phyloP scores from a whole-genome alignment of 2,113 vertebrate genomes.

The Beaufortia kweichowensis region DNA sequence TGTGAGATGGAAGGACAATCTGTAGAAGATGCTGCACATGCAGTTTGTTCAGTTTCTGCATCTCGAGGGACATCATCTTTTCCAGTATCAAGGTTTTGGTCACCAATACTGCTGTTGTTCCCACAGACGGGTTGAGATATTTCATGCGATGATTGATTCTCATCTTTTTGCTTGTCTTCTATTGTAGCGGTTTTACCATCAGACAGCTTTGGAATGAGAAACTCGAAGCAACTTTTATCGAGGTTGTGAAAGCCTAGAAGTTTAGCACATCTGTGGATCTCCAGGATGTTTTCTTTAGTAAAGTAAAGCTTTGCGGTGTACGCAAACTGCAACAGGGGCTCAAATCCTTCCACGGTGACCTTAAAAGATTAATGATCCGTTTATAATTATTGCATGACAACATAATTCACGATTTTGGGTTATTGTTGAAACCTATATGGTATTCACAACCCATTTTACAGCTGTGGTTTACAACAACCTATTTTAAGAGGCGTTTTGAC shows the following conservation, averaged over 20 bases:
- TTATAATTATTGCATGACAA: constrained; percentile 20
- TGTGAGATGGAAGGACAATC: constrained; percentile 59
- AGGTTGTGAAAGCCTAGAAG: constrained; percentile 87
- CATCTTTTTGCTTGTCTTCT: constrained; percentile 67
- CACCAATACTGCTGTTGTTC: constrained; percentile 51
- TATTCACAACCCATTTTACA: no score
- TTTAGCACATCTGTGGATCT: constrained; percentile 85
- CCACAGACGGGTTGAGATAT: constrained; percentile 42
- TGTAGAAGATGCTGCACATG: not conserved
- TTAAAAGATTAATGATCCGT: constrained; percentile 57
- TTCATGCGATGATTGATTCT: constrained; percentile 64
- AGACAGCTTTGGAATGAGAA: constrained; percentile 87
- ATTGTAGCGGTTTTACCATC: constrained; percentile 67
- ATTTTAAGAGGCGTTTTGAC: no score
- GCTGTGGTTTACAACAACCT: no score
- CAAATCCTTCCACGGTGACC: constrained; percentile 92
- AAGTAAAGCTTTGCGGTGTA: constrained; percentile 92
- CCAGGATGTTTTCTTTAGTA: constrained; percentile 91
- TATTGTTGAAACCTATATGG: not conserved
- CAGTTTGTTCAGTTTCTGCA: constrained; percentile 49
- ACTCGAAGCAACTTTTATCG: constrained; percentile 92
- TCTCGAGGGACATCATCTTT: not conserved
- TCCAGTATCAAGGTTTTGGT: constrained; percentile 67
- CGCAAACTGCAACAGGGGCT: constrained; percentile 91
- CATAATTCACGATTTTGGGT: not conserved